Percentiles rank a stretch among this genome's conserved stretches.
Evolutionary conservation across 1,140 invertebrate species (phyloP).

Genomic region (Diprion similis): DNA sequence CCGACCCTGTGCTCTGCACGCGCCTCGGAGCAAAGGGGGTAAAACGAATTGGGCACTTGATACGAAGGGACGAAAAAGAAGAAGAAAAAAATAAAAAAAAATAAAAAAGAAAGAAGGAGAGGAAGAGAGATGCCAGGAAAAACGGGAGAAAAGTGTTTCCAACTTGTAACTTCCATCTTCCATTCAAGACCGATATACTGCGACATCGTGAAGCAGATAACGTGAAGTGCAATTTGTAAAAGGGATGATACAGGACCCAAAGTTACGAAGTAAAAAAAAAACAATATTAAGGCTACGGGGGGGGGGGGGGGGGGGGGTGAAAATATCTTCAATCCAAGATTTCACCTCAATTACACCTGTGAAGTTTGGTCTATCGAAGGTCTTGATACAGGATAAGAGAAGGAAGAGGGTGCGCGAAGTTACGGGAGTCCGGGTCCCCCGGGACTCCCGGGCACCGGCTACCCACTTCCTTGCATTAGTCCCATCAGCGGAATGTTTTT

Average conservation of each 20-base stretch:
- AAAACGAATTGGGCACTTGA: neutral
- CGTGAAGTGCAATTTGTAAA: too few relatives aligned
- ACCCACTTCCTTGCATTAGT: neutral
- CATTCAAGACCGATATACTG: slow-evolving; percentile 12
- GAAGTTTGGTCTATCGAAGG: too few relatives aligned
- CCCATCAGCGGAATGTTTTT: neutral
- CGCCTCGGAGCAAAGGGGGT: neutral
- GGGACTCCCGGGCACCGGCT: neutral
- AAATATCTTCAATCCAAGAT: slow-evolving; percentile 2
- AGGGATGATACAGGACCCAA: neutral
- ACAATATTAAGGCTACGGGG: slow-evolving; percentile 18
- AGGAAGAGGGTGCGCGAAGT: neutral
- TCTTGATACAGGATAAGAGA: neutral
- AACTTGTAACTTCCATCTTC: neutral
- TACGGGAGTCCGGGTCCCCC: neutral
- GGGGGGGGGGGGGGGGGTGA: slow-evolving; percentile 13
- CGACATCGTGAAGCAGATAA: slow-evolving; percentile 14
- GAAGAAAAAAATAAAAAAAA: neutral
- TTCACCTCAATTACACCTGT: too few relatives aligned
- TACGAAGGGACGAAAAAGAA: neutral
- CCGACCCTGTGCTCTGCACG: neutral
- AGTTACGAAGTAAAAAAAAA: neutral
- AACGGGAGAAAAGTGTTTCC: slow-evolving; percentile 1
- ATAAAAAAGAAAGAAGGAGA: slow-evolving; percentile 15
- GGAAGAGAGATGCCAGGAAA: neutral